Evolutionary conservation across 2,797 vertebrate species (phyloP), one percentile per base, ranked within the genome.

Genomic region (Myotis vivesi): DNA sequence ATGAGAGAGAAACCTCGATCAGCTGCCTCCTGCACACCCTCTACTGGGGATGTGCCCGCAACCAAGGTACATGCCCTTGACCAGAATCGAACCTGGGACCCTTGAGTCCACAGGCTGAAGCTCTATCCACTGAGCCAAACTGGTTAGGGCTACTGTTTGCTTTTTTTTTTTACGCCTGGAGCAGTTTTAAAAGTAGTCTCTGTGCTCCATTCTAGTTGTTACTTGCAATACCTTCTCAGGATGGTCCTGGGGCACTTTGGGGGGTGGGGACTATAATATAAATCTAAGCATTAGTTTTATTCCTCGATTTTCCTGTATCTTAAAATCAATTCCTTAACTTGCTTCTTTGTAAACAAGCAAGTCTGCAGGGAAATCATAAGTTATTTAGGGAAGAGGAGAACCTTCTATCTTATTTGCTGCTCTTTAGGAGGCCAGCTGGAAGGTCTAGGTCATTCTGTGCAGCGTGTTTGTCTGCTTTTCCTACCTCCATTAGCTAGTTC

Each of bases 131-230:
- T 44, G 41, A 44, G 41, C 41, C 25, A 22, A 44, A 44, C 41
- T 0, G 41, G 9, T 44, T 44, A 44, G 41, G 9, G 41, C 51
- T 59, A 3, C 36, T 73, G 10, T 53, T 73, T 83, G 71, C 44
- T 53, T 79, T 20, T 84, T 69, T 84, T 64, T 25, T 89, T 84
- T n/a, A 23, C 1, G 5, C 59, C 28, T 62, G 59, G 28, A 62
- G 5, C 69, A 79, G 49, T 90, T 95, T 94, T 71, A 51, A 72
- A 92, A 93, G 51, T 82, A 62, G n/a, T 71, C 25, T 80, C 59
- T 75, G 15, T 38, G n/a, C 16, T 82, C 30, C 16, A 6, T 62
- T 81, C 62, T 53, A 75, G 28, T 49, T 86, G 23, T 81, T 94
- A 49, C 72, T 53, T 80, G 12, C 23, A 4, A 2, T n/a, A 17